phyloP scores from a whole-genome alignment of 2,113 vertebrate species.

The Pomatostomus ruficeps region DNA sequence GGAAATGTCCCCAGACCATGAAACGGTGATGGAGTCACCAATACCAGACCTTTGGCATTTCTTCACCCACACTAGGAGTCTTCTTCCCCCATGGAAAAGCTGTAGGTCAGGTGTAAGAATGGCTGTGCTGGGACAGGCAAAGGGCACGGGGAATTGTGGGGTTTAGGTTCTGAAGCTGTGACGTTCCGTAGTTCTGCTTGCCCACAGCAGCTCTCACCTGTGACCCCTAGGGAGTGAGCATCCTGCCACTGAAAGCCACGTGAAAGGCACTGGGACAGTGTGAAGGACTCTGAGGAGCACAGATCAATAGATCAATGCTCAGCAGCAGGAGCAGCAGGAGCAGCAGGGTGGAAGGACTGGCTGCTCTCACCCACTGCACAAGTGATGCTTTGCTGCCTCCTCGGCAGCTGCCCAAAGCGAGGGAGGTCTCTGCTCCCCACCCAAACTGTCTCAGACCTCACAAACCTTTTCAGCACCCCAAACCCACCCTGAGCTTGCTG shows the following conservation, averaged over 20 bases:
- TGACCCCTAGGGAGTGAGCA: neutral
- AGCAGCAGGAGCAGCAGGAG: neutral
- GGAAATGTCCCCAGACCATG: neutral
- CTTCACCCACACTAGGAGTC: neutral
- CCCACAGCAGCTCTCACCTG: neutral
- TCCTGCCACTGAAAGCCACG: fast-evolving
- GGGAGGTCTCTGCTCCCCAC: neutral
- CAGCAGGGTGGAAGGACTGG: neutral
- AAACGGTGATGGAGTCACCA: neutral
- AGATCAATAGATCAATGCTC: neutral
- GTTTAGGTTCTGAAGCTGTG: neutral
- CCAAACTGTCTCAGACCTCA: neutral
- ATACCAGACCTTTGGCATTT: neutral
- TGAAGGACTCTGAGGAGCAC: neutral
- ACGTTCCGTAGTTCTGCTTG: neutral
- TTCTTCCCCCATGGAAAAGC: neutral
- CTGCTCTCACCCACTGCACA: neutral
- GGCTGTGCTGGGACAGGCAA: neutral
- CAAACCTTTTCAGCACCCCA: neutral
- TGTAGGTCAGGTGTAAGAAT: neutral
- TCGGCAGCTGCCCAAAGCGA: neutral
- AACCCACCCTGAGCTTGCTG: neutral
- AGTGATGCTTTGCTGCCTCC: fast-evolving
- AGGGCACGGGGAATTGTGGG: fast-evolving
- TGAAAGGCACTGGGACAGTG: neutral